phyloP scores from a whole-genome alignment of 2,888 invertebrate species.

The Himalopsyche kuldschensis region DNA sequence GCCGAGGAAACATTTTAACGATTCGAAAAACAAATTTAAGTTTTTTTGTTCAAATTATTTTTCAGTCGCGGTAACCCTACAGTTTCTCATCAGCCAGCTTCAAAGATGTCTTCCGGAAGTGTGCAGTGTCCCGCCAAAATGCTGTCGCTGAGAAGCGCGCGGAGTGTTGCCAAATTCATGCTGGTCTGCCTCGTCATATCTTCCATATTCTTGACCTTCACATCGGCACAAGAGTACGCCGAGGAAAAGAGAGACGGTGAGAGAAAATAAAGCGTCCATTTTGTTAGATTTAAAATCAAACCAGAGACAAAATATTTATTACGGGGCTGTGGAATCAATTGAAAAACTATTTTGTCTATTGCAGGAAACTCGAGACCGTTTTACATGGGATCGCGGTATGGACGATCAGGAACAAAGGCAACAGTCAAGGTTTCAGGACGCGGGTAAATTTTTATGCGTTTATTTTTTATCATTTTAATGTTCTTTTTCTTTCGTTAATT shows the following conservation, averaged over 20 bases:
- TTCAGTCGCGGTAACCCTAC: neutral
- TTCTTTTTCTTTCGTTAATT: too few relatives aligned
- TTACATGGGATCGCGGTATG: slow-evolving; percentile 54
- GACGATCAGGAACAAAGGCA: slow-evolving; percentile 45
- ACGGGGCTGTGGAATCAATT: too few relatives aligned
- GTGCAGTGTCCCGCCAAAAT: neutral
- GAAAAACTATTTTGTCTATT: neutral
- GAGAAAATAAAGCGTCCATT: neutral
- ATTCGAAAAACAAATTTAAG: neutral
- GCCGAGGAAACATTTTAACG: too few relatives aligned
- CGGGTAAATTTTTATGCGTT: slow-evolving; percentile 39
- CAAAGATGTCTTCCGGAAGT: neutral
- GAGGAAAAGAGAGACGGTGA: neutral
- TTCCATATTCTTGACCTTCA: neutral
- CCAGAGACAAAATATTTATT: too few relatives aligned
- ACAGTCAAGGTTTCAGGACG: slow-evolving; percentile 49
- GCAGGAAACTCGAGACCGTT: slow-evolving; percentile 47
- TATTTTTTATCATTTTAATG: neutral
- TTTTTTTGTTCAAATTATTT: neutral
- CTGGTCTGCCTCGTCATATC: neutral
- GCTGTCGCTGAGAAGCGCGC: neutral
- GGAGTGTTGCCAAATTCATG: neutral
- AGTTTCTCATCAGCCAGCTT: neutral
- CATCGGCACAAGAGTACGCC: neutral
- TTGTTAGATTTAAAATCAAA: too few relatives aligned